A percentile compares a stretch with the other conserved stretches of the same genome.
Conservation (phyloP, 2,113 vertebrate species). For the Trematomus loennbergii region DNA sequence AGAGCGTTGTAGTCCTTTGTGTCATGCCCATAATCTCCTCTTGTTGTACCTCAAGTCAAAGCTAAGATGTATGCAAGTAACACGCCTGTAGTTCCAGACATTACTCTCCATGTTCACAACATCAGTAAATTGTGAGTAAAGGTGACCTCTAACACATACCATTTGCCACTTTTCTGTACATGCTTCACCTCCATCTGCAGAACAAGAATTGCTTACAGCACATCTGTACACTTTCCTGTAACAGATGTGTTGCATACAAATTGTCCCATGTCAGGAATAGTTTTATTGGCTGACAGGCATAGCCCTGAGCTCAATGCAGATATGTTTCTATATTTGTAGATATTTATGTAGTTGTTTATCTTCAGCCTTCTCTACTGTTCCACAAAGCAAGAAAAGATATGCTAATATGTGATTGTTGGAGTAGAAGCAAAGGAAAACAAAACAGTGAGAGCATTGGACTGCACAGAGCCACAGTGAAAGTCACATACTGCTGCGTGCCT, state of each 20-base stretch:
- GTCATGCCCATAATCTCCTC: constrained; percentile 21
- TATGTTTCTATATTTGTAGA: not conserved
- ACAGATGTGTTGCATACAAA: constrained; percentile 36
- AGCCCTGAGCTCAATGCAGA: constrained; percentile 4
- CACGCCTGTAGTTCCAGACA: constrained; percentile 26
- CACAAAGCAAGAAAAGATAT: constrained; percentile 10
- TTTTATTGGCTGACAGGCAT: not conserved
- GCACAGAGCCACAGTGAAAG: constrained; percentile 62
- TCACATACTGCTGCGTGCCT: constrained; percentile 56
- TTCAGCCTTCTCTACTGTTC: not conserved
- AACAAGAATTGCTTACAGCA: constrained; percentile 25
- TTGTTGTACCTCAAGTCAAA: not conserved
- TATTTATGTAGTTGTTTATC: constrained; percentile 18
- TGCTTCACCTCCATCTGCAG: constrained; percentile 56
- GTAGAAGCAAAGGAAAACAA: constrained; percentile 36
- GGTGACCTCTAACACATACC: constrained; percentile 33
- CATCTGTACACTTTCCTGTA: constrained; percentile 20
- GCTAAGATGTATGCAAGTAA: constrained; percentile 7
- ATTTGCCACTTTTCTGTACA: constrained; percentile 31
- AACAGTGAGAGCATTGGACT: constrained; percentile 30
- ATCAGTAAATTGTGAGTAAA: constrained; percentile 13
- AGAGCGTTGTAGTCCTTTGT: not conserved
- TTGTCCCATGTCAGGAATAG: not conserved
- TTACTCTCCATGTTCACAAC: constrained; percentile 1
- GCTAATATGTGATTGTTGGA: constrained; percentile 30